Percentiles rank a stretch among this genome's conserved stretches.
These are phyloP conservation scores for Hybos culiciformis DNA, from an alignment of 2,888 invertebrate genomes.

Conservation along the genomic window DNA sequence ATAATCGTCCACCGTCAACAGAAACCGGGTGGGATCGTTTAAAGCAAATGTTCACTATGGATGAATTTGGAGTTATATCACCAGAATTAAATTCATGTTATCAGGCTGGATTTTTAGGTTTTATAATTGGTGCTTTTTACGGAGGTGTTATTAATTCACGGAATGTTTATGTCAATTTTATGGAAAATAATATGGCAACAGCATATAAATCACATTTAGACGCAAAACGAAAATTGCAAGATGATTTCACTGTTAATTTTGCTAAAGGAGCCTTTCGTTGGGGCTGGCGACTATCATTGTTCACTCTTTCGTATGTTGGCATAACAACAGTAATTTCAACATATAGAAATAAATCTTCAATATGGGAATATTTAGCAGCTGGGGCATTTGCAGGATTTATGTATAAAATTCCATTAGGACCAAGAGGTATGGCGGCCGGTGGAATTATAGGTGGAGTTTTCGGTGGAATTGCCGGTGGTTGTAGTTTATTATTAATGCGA, in stretches of 20 bases:
- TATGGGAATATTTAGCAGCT: slow-evolving; percentile 51
- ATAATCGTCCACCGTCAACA: too few relatives aligned
- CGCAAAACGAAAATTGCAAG: slow-evolving; percentile 60
- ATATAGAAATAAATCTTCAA: slow-evolving; percentile 51
- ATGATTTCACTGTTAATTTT: slow-evolving; percentile 52
- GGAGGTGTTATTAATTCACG: slow-evolving; percentile 51
- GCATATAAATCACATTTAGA: slow-evolving; percentile 48
- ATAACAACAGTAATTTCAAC: slow-evolving; percentile 48
- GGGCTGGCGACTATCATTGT: slow-evolving; percentile 54
- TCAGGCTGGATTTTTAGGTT: slow-evolving; percentile 45
- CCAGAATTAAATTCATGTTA: slow-evolving; percentile 46
- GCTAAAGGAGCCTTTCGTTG: slow-evolving; percentile 56
- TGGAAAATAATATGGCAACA: slow-evolving; percentile 61
- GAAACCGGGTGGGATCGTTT: slow-evolving; percentile 32
- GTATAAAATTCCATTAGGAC: slow-evolving; percentile 54
- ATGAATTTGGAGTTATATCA: slow-evolving; percentile 47
- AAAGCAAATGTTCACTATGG: slow-evolving; percentile 28
- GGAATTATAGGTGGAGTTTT: slow-evolving; percentile 46
- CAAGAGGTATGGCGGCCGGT: slow-evolving; percentile 54
- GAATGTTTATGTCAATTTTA: slow-evolving; percentile 48
- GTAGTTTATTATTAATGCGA: slow-evolving; percentile 42
- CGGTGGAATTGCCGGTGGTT: slow-evolving; percentile 45
- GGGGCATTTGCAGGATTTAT: slow-evolving; percentile 48
- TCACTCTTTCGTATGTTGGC: slow-evolving; percentile 52
- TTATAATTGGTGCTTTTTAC: slow-evolving; percentile 47